phyloP scores from a whole-genome alignment of 2,113 vertebrate species.

The Elephantulus edwardii region DNA sequence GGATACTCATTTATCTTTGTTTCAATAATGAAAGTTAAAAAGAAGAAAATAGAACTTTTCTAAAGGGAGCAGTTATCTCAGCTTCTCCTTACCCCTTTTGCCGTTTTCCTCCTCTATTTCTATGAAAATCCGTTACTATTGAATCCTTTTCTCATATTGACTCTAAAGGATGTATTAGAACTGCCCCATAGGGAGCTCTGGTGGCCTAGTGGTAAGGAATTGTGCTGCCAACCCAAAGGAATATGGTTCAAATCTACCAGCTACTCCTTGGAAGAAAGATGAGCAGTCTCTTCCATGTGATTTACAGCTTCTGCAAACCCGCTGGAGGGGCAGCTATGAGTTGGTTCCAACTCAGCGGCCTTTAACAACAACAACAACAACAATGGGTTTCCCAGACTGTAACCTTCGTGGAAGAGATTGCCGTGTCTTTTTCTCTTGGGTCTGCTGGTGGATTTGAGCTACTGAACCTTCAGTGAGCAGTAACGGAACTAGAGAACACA shows the following conservation, averaged over 20 bases:
- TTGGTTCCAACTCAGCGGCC: no score
- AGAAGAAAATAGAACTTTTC: not conserved
- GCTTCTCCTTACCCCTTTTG: not conserved
- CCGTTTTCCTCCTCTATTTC: not conserved
- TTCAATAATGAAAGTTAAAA: not conserved
- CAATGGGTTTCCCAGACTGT: not conserved
- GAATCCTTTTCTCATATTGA: no score
- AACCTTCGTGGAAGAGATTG: not conserved
- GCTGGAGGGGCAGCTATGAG: no score
- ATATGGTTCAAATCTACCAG: no score
- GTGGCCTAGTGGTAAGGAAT: no score
- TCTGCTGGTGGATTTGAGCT: not conserved
- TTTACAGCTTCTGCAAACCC: no score
- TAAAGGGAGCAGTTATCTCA: not conserved
- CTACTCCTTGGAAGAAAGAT: no score
- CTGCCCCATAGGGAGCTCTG: no score
- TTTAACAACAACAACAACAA: no score
- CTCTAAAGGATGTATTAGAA: no score
- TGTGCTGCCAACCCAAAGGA: no score
- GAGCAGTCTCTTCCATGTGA: no score
- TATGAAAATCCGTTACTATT: not conserved
- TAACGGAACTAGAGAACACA: not conserved
- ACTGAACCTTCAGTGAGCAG: not conserved
- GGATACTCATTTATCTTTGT: not conserved
- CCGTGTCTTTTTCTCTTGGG: not conserved